phyloP scores from a whole-genome alignment of 2,797 vertebrate species.

The Micromesistius poutassou region DNA sequence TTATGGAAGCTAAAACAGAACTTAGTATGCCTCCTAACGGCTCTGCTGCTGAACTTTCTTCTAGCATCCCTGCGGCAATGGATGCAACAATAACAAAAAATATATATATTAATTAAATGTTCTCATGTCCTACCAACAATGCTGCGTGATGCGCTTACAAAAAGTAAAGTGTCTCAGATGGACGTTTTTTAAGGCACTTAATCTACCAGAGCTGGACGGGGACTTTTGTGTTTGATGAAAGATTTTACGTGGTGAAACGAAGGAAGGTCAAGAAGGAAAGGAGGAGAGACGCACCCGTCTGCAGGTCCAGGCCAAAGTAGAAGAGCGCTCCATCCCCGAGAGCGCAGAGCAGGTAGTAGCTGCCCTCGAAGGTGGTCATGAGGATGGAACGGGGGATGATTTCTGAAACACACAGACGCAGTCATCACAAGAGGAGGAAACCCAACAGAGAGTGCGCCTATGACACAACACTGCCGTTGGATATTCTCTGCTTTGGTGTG shows the following conservation, averaged over 20 bases:
- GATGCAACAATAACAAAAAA: not conserved
- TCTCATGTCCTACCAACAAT: not conserved
- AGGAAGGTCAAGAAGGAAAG: not conserved
- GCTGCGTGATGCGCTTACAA: not conserved
- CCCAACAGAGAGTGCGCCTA: not conserved
- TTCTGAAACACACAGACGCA: slow-evolving; percentile 70
- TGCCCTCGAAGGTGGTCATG: slow-evolving; percentile 98
- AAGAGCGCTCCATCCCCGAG: slow-evolving; percentile 96
- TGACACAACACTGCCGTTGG: not conserved
- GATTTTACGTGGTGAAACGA: not conserved
- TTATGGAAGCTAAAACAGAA: not conserved
- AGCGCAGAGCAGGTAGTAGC: slow-evolving; percentile 96
- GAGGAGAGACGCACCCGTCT: slow-evolving; percentile 77
- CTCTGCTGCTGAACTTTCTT: not conserved
- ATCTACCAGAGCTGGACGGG: not conserved
- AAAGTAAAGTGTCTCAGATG: not conserved
- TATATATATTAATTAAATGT: not conserved
- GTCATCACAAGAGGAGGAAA: not conserved
- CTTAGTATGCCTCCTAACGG: not conserved
- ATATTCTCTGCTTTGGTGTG: not conserved
- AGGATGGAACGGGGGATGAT: slow-evolving; percentile 98
- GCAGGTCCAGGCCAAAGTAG: slow-evolving; percentile 94
- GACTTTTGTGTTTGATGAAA: not conserved
- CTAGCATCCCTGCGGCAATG: not conserved
- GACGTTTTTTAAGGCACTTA: not conserved